These are phyloP conservation scores for Orthochromis indermauri DNA, from an alignment of 2,113 vertebrate species.

Conservation along the genomic window DNA sequence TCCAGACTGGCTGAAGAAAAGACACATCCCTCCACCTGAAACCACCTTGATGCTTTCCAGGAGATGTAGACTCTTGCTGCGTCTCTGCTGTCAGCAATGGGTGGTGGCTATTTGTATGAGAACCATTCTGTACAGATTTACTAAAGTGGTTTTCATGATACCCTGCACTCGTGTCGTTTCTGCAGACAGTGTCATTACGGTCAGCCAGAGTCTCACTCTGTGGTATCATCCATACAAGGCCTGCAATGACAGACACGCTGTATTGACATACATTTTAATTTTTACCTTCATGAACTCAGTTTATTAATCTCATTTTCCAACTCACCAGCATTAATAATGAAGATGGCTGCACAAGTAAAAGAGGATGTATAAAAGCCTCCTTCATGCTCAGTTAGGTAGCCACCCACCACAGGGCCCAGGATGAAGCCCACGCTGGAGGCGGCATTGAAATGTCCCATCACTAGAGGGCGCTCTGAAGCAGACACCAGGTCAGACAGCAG, in stretches of 20 bases:
- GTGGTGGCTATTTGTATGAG: not conserved
- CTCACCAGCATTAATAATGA: constrained; percentile 88
- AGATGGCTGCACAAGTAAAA: constrained; percentile 82
- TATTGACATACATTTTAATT: not conserved
- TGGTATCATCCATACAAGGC: constrained; percentile 84
- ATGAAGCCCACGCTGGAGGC: constrained; percentile 91
- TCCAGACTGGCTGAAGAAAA: constrained; percentile 61
- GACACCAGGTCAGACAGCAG: constrained; percentile 89
- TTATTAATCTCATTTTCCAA: not conserved
- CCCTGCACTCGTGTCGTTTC: not conserved
- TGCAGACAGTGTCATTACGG: constrained; percentile 30
- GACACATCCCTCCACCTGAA: constrained; percentile 27
- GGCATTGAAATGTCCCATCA: constrained; percentile 88
- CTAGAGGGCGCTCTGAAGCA: constrained; percentile 83
- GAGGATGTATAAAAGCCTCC: constrained; percentile 85
- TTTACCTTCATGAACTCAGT: not conserved
- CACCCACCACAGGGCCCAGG: constrained; percentile 87
- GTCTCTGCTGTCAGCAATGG: not conserved
- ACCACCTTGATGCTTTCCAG: not conserved
- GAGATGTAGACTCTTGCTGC: not conserved
- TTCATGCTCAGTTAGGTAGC: constrained; percentile 84
- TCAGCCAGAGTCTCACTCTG: constrained; percentile 62
- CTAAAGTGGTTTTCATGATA: constrained; percentile 18
- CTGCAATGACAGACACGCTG: constrained; percentile 51
- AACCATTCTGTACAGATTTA: constrained; percentile 40